Evolutionary conservation across 1,140 invertebrate genomes (phyloP), one percentile per base, ranked within the genome.

Genomic region (Leptinotarsa defecta): DNA sequence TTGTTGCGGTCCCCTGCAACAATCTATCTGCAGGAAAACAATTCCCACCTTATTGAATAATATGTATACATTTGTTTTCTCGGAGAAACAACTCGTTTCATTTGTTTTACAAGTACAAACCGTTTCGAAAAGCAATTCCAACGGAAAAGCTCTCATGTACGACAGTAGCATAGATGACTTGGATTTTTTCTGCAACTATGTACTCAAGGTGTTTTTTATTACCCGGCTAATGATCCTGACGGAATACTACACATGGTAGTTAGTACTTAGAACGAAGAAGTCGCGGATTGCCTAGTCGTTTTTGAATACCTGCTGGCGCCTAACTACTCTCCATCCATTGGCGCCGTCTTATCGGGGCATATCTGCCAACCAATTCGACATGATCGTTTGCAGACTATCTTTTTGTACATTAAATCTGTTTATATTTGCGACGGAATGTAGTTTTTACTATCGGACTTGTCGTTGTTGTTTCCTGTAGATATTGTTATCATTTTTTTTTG

Each of bases 291-390:
- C 52, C 6, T 57, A 57, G 52, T 57, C 52, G 52, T 57, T 57
- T 57, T 57, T 57, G 52, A 57, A 57, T 57, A 57, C 52, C 52
- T 57, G 52, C n/a, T 57, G 52, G 52, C 52, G 52, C 52, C 52
- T 57, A 57, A 15, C 52, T 15, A 57, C 15, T 57, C 15, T 13
- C 6, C 52, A 57, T 57, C 52, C 52, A 17, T 57, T 57, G 52
- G 52, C 52, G 52, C 52, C 52, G 52, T 57, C 52, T 57, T 57
- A 57, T 57, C 52, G 52, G 52, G 52, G 52, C 52, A 57, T 57
- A 57, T 57, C 52, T 57, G 52, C 52, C 52, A 57, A 57, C 52
- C 52, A 8, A 57, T 57, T 57, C 52, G 52, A 57, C 6, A 57
- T 57, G 8, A 17, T 57, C 52, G 52, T 19, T 57, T 57, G 52